Evolutionary conservation across 2,113 vertebrate species (phyloP).

Genomic region (Emydocephalus ijimae): DNA sequence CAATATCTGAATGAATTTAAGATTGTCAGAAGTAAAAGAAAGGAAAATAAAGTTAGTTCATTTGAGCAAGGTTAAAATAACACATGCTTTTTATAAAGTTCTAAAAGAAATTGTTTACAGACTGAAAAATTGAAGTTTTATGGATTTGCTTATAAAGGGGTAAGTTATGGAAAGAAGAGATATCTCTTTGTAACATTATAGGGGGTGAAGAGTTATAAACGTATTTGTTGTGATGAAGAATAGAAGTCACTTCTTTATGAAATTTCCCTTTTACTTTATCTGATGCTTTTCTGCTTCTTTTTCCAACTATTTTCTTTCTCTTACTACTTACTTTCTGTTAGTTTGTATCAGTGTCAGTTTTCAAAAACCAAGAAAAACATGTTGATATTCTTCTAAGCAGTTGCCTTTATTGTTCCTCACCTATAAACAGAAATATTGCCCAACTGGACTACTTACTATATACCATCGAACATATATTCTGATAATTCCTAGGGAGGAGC

Average conservation of each 20-base stretch:
- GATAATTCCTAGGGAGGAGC: background rate
- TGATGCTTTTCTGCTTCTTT: background rate
- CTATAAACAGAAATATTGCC: background rate
- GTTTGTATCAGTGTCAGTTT: background rate
- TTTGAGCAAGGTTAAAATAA: background rate
- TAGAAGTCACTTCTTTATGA: background rate
- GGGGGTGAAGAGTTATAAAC: background rate
- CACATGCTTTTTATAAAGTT: background rate
- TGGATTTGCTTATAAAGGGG: too few relatives aligned
- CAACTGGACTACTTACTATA: background rate
- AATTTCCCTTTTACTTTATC: background rate
- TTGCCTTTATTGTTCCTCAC: background rate
- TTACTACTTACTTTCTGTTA: background rate
- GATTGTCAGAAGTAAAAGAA: background rate
- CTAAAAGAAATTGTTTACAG: background rate
- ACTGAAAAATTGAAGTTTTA: background rate
- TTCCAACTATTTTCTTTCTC: background rate
- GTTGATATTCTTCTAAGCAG: background rate
- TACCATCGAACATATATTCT: background rate
- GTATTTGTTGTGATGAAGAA: background rate
- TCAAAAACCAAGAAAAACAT: background rate
- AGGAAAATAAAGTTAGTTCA: background rate
- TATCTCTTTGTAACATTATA: background rate
- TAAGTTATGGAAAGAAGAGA: background rate
- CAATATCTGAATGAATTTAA: background rate